These are phyloP conservation scores for Tetragonula carbonaria DNA, from an alignment of 2,888 invertebrate genomes.

Conservation along the genomic window DNA sequence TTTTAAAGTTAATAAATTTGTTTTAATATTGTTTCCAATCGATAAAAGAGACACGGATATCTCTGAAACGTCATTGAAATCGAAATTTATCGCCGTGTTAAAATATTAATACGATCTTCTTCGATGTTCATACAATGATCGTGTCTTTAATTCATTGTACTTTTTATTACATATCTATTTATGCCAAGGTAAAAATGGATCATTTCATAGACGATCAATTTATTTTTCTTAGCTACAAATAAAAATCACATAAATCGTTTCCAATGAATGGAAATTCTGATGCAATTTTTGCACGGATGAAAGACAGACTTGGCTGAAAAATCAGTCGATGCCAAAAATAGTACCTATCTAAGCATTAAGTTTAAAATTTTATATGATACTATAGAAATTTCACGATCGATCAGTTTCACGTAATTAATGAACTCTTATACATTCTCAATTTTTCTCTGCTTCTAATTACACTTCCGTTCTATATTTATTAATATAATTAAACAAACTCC, in stretches of 20 bases:
- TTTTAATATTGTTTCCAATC: not conserved
- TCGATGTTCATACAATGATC: not conserved
- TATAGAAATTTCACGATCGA: not conserved
- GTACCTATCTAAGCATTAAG: not conserved
- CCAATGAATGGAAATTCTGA: not conserved
- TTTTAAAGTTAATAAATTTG: not conserved
- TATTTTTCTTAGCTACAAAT: not conserved
- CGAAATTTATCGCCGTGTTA: not conserved
- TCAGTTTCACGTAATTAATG: not conserved
- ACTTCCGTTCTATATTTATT: constrained; percentile 7
- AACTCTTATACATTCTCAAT: constrained; percentile 1
- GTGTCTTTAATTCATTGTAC: not conserved
- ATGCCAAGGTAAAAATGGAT: not conserved
- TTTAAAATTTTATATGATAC: constrained; percentile 16
- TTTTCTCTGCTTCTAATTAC: not conserved
- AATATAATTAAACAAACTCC: not conserved
- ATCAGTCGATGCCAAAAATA: not conserved
- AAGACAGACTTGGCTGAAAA: not conserved
- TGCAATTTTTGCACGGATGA: not conserved
- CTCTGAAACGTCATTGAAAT: not conserved
- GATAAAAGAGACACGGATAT: not conserved
- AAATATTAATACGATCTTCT: not conserved
- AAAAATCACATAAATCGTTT: not conserved
- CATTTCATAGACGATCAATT: not conserved
- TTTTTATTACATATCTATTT: constrained; percentile 10